Evolutionary conservation across 1,140 invertebrate genomes (phyloP).

Genomic region (Neodiprion lecontei): DNA sequence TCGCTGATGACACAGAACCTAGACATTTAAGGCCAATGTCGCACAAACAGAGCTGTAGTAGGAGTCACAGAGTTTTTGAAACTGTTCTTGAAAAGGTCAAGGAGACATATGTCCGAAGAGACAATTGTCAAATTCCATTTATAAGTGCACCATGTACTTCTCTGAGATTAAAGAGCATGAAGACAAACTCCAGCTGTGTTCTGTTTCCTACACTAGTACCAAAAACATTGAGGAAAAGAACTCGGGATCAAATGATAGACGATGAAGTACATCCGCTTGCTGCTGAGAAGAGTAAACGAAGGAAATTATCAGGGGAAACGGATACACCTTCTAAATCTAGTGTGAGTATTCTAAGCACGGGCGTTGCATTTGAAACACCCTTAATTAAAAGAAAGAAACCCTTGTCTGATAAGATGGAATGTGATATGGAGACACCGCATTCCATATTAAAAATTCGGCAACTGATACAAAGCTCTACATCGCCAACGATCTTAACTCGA

Average conservation of each 20-base stretch:
- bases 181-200: slow-evolving; percentile 38
- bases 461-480: slow-evolving; percentile 44
- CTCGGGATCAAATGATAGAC: slow-evolving; percentile 30
- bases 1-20: slow-evolving; percentile 22
- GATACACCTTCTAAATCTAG: slow-evolving; percentile 1
- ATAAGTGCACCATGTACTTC: slow-evolving; percentile 50
- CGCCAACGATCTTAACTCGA: slow-evolving; percentile 25
- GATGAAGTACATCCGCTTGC: slow-evolving; percentile 6
- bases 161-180: slow-evolving; percentile 21
- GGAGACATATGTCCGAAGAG: slow-evolving; percentile 46
- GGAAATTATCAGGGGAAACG: slow-evolving; percentile 26
- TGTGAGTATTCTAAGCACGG: slow-evolving; percentile 34
- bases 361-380: slow-evolving; percentile 48
- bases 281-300: slow-evolving; percentile 29
- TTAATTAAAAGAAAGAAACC: slow-evolving; percentile 44
- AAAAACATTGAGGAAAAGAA: slow-evolving; percentile 36
- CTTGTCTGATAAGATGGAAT: slow-evolving; percentile 11
- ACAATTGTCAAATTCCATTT: slow-evolving; percentile 47
- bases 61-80: slow-evolving; percentile 41
- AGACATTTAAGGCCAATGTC: slow-evolving; percentile 52
- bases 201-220: slow-evolving; percentile 34
- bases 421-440: slow-evolving; percentile 45
- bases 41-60: slow-evolving; percentile 38
- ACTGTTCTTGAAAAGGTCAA: slow-evolving; percentile 45
- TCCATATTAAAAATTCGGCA: slow-evolving; percentile 57